These are phyloP conservation scores for Trisateles emortualis DNA, from an alignment of 2,888 invertebrate species.

Conservation along the genomic window DNA sequence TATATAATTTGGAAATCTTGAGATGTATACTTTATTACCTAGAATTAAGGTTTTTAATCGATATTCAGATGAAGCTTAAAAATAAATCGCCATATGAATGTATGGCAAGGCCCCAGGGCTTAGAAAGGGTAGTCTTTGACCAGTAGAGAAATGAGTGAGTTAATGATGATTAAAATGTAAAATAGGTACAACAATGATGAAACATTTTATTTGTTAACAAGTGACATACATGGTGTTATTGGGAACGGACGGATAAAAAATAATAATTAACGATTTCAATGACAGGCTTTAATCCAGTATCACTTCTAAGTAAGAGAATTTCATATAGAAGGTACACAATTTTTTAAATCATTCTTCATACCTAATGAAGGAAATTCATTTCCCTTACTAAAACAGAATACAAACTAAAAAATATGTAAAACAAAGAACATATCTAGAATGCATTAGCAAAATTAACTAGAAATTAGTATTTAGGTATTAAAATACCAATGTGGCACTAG, in stretches of 20 bases:
- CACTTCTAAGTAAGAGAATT: slow-evolving; percentile 72
- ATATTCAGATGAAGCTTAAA: too few species aligned
- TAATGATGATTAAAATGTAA: not conserved
- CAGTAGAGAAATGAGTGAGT: not conserved
- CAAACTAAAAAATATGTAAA: slow-evolving; percentile 70
- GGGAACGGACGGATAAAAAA: slow-evolving; percentile 41
- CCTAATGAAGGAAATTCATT: slow-evolving; percentile 54
- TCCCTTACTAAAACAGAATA: slow-evolving; percentile 60
- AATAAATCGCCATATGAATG: too few species aligned
- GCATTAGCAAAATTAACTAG: slow-evolving; percentile 71
- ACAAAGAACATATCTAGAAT: slow-evolving; percentile 64
- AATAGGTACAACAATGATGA: not conserved
- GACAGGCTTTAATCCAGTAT: slow-evolving; percentile 82
- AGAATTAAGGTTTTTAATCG: too few species aligned
- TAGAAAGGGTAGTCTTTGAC: too few species aligned
- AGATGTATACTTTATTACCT: too few species aligned
- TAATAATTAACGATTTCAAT: slow-evolving; percentile 61
- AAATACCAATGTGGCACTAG: slow-evolving; percentile 64
- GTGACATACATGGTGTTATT: not conserved
- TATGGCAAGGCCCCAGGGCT: too few species aligned
- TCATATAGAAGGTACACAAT: slow-evolving; percentile 74
- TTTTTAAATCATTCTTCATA: slow-evolving; percentile 68
- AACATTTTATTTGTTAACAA: not conserved
- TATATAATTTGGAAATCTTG: too few species aligned
- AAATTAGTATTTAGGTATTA: slow-evolving; percentile 61